Evolutionary conservation across 1,140 invertebrate genomes (phyloP).

Genomic region (Mycetomoellerius zeteki): DNA sequence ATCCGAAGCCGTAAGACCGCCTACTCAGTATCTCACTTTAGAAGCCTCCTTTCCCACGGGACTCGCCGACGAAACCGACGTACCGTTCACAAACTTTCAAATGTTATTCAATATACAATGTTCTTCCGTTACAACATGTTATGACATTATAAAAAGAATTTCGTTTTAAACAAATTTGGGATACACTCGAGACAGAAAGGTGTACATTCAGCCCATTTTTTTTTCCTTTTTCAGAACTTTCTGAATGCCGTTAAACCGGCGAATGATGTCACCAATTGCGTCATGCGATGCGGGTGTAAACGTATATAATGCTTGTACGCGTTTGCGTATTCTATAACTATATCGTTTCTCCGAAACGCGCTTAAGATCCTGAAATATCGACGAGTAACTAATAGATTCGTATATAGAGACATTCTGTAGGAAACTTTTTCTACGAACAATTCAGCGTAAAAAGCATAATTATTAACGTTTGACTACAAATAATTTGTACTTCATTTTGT

Average conservation of each 20-base stretch:
- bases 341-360: slow-evolving; percentile 28
- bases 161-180: background rate
- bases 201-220: background rate
- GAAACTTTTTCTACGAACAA: background rate
- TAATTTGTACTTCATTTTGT: background rate
- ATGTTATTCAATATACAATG: background rate
- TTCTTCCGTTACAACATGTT: background rate
- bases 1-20: slow-evolving; percentile 16
- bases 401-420: background rate
- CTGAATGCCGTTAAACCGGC: slow-evolving; percentile 52
- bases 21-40: slow-evolving; percentile 10
- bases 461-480: background rate
- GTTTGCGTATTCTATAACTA: background rate
- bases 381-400: background rate
- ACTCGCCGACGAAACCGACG: background rate
- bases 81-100: background rate
- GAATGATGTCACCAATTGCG: slow-evolving; percentile 68
- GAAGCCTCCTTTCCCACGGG: background rate
- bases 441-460: background rate
- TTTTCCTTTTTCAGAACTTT: background rate
- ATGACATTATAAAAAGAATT: background rate
- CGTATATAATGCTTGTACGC: background rate
- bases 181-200: background rate
- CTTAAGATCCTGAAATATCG: slow-evolving; percentile 36
- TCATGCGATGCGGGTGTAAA: slow-evolving; percentile 36